phyloP scores from a whole-genome alignment of 2,113 vertebrate genomes.

The Progne subis region DNA sequence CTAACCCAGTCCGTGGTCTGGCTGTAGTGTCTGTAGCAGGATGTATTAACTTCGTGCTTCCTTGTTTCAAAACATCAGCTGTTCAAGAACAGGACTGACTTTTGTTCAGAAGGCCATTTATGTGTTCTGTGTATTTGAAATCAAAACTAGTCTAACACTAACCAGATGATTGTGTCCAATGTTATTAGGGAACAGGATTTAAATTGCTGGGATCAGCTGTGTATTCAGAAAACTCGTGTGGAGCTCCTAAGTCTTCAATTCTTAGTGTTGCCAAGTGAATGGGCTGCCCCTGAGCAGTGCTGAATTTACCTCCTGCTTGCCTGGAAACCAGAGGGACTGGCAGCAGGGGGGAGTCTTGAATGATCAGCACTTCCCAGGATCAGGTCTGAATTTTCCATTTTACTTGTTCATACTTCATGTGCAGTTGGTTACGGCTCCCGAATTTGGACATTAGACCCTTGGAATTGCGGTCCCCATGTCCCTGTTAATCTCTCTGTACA shows the following conservation, averaged over 20 bases:
- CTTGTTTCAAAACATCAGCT: constrained; percentile 59
- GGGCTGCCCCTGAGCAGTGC: neutral
- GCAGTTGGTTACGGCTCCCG: neutral
- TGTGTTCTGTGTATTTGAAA: neutral
- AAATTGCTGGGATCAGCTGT: neutral
- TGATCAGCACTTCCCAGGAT: neutral
- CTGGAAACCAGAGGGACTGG: neutral
- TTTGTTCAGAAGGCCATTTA: constrained; percentile 79
- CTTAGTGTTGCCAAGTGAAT: neutral
- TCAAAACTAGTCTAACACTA: neutral
- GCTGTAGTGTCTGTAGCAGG: constrained; percentile 23
- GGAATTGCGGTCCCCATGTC: neutral
- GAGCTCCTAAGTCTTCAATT: neutral
- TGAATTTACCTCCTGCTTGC: neutral
- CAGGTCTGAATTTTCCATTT: neutral
- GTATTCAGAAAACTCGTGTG: neutral
- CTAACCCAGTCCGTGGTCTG: neutral
- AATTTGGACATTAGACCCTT: neutral
- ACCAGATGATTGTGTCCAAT: constrained; percentile 11
- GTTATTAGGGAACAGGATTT: neutral
- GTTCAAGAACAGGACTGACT: constrained; percentile 58
- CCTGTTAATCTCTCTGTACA: constrained; percentile 9
- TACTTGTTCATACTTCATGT: neutral
- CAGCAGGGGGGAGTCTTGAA: neutral
- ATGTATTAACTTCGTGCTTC: constrained; percentile 75